Conservation (phyloP, 2,113 vertebrate genomes). For the Clinocottus analis region DNA sequence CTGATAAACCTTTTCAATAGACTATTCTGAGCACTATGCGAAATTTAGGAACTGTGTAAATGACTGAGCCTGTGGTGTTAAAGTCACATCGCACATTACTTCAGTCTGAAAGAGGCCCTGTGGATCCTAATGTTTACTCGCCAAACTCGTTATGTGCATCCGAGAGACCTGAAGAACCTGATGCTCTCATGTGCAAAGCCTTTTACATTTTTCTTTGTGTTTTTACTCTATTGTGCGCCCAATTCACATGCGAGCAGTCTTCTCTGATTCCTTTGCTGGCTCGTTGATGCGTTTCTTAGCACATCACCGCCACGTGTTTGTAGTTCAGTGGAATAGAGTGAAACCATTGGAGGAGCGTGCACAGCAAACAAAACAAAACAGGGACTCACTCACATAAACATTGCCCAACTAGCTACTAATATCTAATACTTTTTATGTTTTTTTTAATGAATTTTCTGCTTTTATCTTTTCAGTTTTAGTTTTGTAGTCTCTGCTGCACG, state of each 20-base stretch:
- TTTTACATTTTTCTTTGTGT: background rate
- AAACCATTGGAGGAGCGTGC: background rate
- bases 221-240: background rate
- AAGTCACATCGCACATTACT: background rate
- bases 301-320: background rate
- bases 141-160: background rate
- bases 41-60: background rate
- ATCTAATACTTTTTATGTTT: background rate
- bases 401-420: background rate
- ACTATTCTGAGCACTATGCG: background rate
- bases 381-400: background rate
- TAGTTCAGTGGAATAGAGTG: background rate
- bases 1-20: constrained; percentile 21
- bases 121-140: background rate
- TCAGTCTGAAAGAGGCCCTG: background rate
- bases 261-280: background rate
- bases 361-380: background rate
- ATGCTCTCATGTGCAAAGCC: background rate
- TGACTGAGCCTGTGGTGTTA: background rate
- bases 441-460: background rate
- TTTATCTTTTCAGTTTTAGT: background rate
- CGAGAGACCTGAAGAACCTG: no score
- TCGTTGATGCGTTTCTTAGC: background rate
- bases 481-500: background rate
- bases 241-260: background rate